Evolutionary conservation across 2,113 vertebrate genomes (phyloP).

Genomic region (Podarcis muralis): DNA sequence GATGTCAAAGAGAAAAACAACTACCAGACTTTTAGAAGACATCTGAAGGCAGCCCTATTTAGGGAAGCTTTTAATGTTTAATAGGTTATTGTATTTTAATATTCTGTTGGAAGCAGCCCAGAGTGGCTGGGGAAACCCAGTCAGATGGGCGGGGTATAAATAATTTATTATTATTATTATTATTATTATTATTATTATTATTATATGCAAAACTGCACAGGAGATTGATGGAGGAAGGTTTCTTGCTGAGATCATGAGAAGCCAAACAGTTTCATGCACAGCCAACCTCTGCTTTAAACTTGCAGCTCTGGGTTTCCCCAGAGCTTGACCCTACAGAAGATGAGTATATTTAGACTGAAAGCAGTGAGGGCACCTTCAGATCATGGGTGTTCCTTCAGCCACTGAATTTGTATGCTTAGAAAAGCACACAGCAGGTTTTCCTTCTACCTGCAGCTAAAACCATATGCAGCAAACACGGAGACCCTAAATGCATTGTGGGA

Average conservation of each 20-base stretch:
- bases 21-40: no score
- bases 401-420: not conserved
- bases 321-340: not conserved
- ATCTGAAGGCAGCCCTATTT: no score
- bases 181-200: no score
- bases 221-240: not conserved
- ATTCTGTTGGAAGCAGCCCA: no score
- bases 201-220: not conserved
- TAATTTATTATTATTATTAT: no score
- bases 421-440: not conserved
- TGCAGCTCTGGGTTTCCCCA: not conserved
- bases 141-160: no score
- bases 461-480: no score
- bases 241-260: not conserved
- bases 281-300: not conserved
- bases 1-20: no score
- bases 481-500: no score
- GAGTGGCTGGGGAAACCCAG: no score
- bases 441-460: not conserved
- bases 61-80: no score
- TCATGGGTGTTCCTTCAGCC: not conserved
- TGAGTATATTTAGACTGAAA: not conserved
- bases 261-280: not conserved
- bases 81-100: no score
- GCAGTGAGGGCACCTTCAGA: not conserved